Evolutionary conservation across 2,113 vertebrate genomes (phyloP), one percentile per base, ranked within the genome.

Genomic region (Microtus pennsylvanicus): DNA sequence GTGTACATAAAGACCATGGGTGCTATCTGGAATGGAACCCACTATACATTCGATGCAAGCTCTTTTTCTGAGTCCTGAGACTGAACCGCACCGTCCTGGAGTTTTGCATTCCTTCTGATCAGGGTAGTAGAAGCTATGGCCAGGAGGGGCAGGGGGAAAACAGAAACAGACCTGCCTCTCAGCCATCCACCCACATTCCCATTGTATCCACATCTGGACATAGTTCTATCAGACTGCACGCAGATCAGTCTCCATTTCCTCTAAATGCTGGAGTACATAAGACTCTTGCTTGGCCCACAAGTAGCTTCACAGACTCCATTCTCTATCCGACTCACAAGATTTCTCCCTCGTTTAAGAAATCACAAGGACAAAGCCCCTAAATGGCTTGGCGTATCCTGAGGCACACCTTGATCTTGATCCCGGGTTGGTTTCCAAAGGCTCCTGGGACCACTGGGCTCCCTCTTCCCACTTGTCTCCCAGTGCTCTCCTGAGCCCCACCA

Each of bases 341-440:
- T 38, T 88, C 76, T 63, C 55, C 38, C 72, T 28, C 75, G 11
- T 74, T 87, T 77, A 35, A 89, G 81, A 75, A 88, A 77, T 85
- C 24, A 13, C 33, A 76, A 78, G 35, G 1, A 82, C 24, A 19
- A 45, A 0, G 78, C 72, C 45, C 14, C 47, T 24, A 30, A 58
- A 80, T 69, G 85, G 50, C 28, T 33, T 12, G 26, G 50, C 7
- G 22, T 12, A 28, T 76, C 33, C 45, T 70, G 47, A 82, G 35
- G 75, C 7, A 50, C 33, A 47, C 19, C 30, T 47, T 33, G 47
- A 17, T 28, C 21, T 55, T 33, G 47, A 22, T 21, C 26, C 1
- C 1, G 5, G 42, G 50, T 55, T n/a, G 28, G 1, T 22, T 22
- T 38, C 16, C 0, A 5, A 1, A 67, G n/a, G 38, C 28, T 47